Evolutionary conservation across 1,140 invertebrate species (phyloP).

Genomic region (Drosophila arawakana): DNA sequence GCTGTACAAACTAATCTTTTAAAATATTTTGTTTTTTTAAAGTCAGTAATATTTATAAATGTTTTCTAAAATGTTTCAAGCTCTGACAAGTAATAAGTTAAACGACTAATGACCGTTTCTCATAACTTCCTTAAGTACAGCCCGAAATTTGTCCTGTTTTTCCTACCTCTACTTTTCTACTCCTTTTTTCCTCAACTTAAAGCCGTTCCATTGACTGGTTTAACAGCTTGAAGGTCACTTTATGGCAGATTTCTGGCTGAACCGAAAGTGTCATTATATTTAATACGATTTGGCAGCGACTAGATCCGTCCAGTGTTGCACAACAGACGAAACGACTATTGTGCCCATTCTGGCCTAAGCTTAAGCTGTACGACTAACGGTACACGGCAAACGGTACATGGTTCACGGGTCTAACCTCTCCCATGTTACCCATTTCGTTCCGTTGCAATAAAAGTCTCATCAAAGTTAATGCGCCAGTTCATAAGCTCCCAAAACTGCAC

Average conservation of each 20-base stretch:
- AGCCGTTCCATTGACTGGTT: slow-evolving; percentile 3
- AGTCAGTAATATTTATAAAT: no score
- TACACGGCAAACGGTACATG: neutral
- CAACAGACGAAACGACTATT: slow-evolving; percentile 2
- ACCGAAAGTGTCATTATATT: slow-evolving; percentile 1
- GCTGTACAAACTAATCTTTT: no score
- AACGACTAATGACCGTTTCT: no score
- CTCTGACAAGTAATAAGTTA: no score
- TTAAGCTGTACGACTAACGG: neutral
- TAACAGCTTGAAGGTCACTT: neutral
- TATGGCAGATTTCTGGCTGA: slow-evolving; percentile 6
- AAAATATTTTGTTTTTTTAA: no score
- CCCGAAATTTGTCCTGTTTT: neutral
- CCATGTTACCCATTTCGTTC: slow-evolving; percentile 34
- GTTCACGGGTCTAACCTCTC: slow-evolving; percentile 19
- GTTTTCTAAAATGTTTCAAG: no score
- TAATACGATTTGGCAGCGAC: neutral
- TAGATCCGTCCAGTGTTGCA: slow-evolving; percentile 5
- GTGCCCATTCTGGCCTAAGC: neutral
- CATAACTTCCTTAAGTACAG: no score
- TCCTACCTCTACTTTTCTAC: neutral
- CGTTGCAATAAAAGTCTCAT: slow-evolving; percentile 64
- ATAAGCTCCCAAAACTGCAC: slow-evolving; percentile 70
- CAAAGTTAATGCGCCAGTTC: slow-evolving; percentile 68
- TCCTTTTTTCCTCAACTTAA: neutral